phyloP scores from a whole-genome alignment of 1,140 invertebrate species.

The Zaprionus gabonicus region DNA sequence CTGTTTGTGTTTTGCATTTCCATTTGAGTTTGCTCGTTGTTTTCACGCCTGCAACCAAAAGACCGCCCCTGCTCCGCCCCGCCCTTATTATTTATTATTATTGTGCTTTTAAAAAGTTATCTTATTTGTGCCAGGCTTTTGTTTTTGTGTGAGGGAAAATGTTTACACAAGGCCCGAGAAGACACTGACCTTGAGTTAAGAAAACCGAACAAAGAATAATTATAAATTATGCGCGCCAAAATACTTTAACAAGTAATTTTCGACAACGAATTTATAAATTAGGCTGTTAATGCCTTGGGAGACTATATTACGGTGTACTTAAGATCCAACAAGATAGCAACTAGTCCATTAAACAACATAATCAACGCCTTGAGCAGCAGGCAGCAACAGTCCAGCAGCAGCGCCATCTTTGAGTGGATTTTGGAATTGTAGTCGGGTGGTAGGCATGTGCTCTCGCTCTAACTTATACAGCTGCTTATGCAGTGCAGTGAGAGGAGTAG shows the following conservation, averaged over 20 bases:
- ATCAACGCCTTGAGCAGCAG: background rate
- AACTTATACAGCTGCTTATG: background rate
- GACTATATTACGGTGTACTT: background rate
- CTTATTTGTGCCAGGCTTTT: constrained; percentile 32
- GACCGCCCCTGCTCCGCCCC: background rate
- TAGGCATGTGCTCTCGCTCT: background rate
- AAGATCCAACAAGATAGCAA: constrained; percentile 9
- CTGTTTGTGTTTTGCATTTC: constrained; percentile 61
- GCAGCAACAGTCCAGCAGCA: background rate
- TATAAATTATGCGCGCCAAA: constrained; percentile 8
- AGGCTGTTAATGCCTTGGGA: constrained; percentile 1
- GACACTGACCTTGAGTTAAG: constrained; percentile 33
- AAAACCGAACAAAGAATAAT: constrained; percentile 4
- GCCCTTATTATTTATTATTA: constrained; percentile 66
- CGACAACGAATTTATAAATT: constrained; percentile 2
- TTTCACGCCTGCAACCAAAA: constrained; percentile 55
- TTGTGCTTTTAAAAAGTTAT: constrained; percentile 55
- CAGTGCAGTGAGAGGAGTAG: background rate
- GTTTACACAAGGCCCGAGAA: background rate
- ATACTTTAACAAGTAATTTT: constrained; percentile 14
- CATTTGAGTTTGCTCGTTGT: constrained; percentile 28
- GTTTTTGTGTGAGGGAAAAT: constrained; percentile 33
- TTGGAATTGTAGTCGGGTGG: background rate
- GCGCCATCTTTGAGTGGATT: background rate
- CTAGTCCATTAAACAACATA: background rate